Evolutionary conservation across 2,113 vertebrate genomes (phyloP).

Genomic region (rat (Rattus norvegicus)): GRCr8 NC_086037.1:44179501-44180000

Average conservation of each 20-base stretch:
- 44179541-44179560: not conserved
- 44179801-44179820: not conserved
- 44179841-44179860: not conserved
- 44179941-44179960: not conserved
- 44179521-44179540: no score
- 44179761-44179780: not conserved
- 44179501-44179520: no score
- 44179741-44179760: not conserved
- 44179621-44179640: not conserved
- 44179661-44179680: not conserved
- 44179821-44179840: not conserved
- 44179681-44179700: no score
- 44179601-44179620: no score
- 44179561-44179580: not conserved
- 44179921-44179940: not conserved
- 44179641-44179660: not conserved
- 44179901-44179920: not conserved
- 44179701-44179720: not conserved
- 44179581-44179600: not conserved
- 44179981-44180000: not conserved
- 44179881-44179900: not conserved
- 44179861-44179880: not conserved
- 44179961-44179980: not conserved
- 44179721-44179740: not conserved
- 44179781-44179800: not conserved